Evolutionary conservation across 2,113 vertebrate species (phyloP).

Genomic region (Aegithalos caudatus): DNA sequence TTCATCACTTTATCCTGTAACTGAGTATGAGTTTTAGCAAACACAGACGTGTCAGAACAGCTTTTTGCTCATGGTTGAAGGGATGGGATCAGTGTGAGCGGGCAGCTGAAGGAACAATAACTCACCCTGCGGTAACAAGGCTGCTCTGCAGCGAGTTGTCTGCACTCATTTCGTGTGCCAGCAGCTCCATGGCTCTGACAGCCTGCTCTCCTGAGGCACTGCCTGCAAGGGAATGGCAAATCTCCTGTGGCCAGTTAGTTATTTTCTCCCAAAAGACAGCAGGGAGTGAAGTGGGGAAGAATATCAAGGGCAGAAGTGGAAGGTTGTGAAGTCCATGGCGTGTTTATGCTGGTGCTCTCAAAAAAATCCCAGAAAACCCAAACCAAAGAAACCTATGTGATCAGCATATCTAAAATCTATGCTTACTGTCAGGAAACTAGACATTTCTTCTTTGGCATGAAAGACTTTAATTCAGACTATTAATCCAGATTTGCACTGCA

Average conservation of each 20-base stretch:
- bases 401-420: neutral
- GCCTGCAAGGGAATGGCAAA: neutral
- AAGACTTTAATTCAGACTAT: constrained; percentile 38
- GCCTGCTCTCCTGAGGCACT: neutral
- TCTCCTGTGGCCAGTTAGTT: neutral
- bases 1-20: neutral
- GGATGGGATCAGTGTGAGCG: rapidly evolving
- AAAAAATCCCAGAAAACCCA: neutral
- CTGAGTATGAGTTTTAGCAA: neutral
- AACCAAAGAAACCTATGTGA: neutral
- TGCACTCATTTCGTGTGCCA: neutral
- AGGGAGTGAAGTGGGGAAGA: neutral
- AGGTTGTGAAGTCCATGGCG: neutral
- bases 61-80: neutral
- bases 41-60: neutral
- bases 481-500: constrained; percentile 53
- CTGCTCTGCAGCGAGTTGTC: neutral
- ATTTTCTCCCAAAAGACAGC: neutral
- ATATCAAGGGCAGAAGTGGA: neutral
- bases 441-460: neutral
- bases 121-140: rapidly evolving
- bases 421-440: neutral
- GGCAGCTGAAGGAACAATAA: neutral
- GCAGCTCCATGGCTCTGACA: neutral
- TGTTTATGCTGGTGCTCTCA: neutral